Base-by-base conservation (phyloP, 1,140 invertebrate species). In the Hylyphantes graminicola region DNA sequence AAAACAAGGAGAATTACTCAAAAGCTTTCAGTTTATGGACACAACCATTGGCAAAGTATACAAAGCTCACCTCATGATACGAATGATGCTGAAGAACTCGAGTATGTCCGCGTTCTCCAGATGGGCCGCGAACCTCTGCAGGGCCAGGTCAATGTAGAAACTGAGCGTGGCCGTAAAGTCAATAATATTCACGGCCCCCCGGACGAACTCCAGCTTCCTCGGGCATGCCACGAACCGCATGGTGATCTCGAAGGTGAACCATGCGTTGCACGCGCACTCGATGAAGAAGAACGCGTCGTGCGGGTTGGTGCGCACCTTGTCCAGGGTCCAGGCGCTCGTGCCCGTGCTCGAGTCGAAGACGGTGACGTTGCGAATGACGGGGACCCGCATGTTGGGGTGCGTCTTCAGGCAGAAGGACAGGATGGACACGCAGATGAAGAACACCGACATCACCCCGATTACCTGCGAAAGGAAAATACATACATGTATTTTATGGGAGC, bases 141-240 rank as follows among this genome's bases (percentile, higher is more conserved):
- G 92, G 86, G 94, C 93, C 88, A 97, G 90, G 90, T 99, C 97
- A 88, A 99, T 94, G 92, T 99, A 97, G 92, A 99, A 99, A 89
- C 97, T 98, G 88, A 99, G 92, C 5, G 98, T 99, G 54, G 98
- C 98, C 85, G 99, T 96, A 92, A 99, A 97, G 90, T 99, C 98
- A 90, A 99, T 99, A 89, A 99, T 94, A 90, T 98, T 99, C 86
- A 98, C 95, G 82, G 96, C 96, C 85, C 95, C 95, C 89, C 94
- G 95, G 88, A 97, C 93, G 91, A 98, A 98, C 88, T 94, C 94
- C 89, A 94, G 95, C 88, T 96, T 96, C 89, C 96, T 96, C 3
- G 98, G 98, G 88, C 93, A 96, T 67, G 94, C 96, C 87, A 96
- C 92, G 86, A 96, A 94, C 85, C 96, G 91, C 17, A 97, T 93